Percentiles rank a stretch among this genome's conserved stretches.
Evolutionary conservation across 2,797 vertebrate genomes (phyloP).

Genomic region (Phrynocephalus forsythii): DNA sequence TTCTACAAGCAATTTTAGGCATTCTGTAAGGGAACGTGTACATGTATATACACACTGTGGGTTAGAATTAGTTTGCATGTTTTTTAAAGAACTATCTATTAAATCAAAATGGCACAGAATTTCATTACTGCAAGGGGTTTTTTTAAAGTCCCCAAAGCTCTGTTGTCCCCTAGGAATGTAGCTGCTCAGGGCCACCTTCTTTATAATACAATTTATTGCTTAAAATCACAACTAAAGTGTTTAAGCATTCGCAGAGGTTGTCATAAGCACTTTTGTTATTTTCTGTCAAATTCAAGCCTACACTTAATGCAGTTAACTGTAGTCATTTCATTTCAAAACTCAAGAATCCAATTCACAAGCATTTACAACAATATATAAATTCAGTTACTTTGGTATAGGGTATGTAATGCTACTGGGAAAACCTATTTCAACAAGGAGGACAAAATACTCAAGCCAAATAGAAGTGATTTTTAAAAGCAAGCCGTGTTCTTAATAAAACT

Average conservation of each 20-base stretch:
- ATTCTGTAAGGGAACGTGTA: constrained; percentile 62
- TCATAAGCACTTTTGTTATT: constrained; percentile 88
- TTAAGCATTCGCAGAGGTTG: constrained; percentile 95
- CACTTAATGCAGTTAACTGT: constrained; percentile 94
- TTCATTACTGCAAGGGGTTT: constrained; percentile 78
- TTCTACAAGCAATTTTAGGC: constrained; percentile 87
- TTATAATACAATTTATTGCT: constrained; percentile 93
- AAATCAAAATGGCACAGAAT: constrained; percentile 82
- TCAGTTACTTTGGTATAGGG: constrained; percentile 80
- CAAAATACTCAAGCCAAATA: constrained; percentile 71
- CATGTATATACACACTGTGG: constrained; percentile 62
- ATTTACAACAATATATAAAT: constrained; percentile 95
- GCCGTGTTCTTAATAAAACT: constrained; percentile 80
- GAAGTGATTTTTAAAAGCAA: constrained; percentile 75
- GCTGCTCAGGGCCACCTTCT: constrained; percentile 80
- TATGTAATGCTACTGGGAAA: constrained; percentile 81
- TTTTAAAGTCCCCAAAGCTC: constrained; percentile 82
- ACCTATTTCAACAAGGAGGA: constrained; percentile 73
- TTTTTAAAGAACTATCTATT: constrained; percentile 80
- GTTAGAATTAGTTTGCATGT: constrained; percentile 78
- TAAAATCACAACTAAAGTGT: constrained; percentile 87
- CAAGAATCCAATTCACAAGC: constrained; percentile 87
- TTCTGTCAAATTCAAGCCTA: constrained; percentile 85
- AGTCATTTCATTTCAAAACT: constrained; percentile 95
- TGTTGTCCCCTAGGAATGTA: constrained; percentile 83